These are phyloP conservation scores for Microvelia longipes DNA, from an alignment of 1,140 invertebrate genomes.

Conservation along the genomic window DNA sequence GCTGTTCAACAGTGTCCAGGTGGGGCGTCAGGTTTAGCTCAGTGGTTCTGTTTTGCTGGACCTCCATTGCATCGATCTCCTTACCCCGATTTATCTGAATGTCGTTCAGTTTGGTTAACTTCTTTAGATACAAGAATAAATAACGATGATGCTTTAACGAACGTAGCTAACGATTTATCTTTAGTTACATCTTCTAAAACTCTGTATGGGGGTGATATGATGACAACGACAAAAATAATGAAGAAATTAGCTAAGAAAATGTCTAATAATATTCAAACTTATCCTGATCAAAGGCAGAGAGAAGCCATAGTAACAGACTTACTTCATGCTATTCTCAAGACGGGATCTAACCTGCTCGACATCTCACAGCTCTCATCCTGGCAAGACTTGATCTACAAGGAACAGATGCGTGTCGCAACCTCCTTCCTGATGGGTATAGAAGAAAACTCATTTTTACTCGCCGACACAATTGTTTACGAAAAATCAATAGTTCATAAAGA, in stretches of 20 bases:
- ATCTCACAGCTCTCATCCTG: constrained; percentile 69
- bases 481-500: constrained; percentile 63
- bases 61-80: constrained; percentile 44
- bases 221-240: constrained; percentile 78
- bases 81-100: constrained; percentile 79
- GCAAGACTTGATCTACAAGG: constrained; percentile 67
- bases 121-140: constrained; percentile 61
- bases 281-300: constrained; percentile 56
- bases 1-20: constrained; percentile 69
- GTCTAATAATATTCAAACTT: constrained; percentile 57
- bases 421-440: constrained; percentile 72
- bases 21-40: constrained; percentile 67
- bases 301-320: constrained; percentile 75
- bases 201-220: constrained; percentile 81
- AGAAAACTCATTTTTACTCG: constrained; percentile 78
- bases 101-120: constrained; percentile 76
- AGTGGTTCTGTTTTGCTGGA: constrained; percentile 51
- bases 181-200: constrained; percentile 63
- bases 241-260: constrained; percentile 74
- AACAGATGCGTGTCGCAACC: constrained; percentile 72
- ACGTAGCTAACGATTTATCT: constrained; percentile 63
- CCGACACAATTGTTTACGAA: constrained; percentile 66
- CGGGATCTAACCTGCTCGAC: constrained; percentile 77
- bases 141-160: constrained; percentile 57
- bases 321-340: constrained; percentile 66